Evolutionary conservation across 2,113 vertebrate genomes (phyloP).

Genomic region (Phodopus roborovskii): DNA sequence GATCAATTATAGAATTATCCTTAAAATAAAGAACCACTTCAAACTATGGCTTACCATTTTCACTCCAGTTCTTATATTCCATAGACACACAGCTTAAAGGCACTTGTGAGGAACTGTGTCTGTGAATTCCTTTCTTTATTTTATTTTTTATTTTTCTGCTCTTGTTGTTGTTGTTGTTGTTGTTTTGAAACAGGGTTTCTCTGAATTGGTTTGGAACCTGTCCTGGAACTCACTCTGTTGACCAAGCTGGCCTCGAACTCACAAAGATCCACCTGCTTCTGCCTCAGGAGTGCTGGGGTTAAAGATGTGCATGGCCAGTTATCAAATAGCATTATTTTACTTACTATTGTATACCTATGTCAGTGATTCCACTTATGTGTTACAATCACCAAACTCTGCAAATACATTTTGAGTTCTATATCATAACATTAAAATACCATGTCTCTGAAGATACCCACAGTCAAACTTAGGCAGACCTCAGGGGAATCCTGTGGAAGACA

Average conservation of each 20-base stretch:
- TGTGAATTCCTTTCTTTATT: too few relatives aligned
- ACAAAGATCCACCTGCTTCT: too few relatives aligned
- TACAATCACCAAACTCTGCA: not conserved
- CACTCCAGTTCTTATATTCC: not conserved
- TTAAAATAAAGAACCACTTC: not conserved
- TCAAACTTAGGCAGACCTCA: too few relatives aligned
- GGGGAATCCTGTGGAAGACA: too few relatives aligned
- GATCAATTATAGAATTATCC: not conserved
- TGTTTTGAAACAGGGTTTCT: too few relatives aligned
- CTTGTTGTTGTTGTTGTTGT: rapidly evolving
- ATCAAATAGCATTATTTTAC: not conserved
- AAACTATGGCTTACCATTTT: constrained; percentile 4
- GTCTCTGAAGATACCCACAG: too few relatives aligned
- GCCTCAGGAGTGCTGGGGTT: too few relatives aligned
- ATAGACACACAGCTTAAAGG: not conserved
- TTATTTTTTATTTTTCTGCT: too few relatives aligned
- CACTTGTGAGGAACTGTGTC: not conserved
- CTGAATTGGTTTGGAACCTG: too few relatives aligned
- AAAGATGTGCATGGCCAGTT: too few relatives aligned
- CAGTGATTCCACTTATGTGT: not conserved
- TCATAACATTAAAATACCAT: not conserved
- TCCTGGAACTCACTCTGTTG: too few relatives aligned
- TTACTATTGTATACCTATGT: not conserved
- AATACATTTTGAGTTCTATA: not conserved
- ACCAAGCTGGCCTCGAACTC: too few relatives aligned